These are phyloP conservation scores for Drosophila eohydei DNA, from an alignment of 2,888 invertebrate species.

Conservation along the genomic window DNA sequence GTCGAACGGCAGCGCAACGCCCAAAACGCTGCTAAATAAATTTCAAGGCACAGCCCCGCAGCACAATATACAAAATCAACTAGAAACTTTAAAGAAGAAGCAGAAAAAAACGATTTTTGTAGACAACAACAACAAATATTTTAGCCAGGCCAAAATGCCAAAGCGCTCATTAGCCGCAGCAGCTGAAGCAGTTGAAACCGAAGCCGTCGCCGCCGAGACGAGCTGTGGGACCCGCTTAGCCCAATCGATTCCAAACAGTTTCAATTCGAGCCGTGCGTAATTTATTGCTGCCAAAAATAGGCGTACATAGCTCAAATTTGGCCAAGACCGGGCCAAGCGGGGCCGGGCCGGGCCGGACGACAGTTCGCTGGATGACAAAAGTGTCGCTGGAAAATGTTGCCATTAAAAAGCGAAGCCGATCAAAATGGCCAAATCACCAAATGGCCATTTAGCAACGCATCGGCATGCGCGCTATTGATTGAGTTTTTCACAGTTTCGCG, in stretches of 20 bases:
- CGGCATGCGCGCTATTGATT: constrained; percentile 73
- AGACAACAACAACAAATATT: constrained; percentile 48
- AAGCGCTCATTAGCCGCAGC: constrained; percentile 70
- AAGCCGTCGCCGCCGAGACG: constrained; percentile 5
- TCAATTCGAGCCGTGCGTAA: constrained; percentile 65
- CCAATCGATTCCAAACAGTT: constrained; percentile 34
- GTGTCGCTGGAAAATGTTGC: constrained; percentile 66
- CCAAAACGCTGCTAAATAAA: constrained; percentile 76
- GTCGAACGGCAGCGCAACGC: constrained; percentile 62
- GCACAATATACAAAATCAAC: constrained; percentile 13
- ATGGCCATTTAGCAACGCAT: constrained; percentile 75
- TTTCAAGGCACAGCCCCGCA: constrained; percentile 39
- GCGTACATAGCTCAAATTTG: constrained; percentile 43
- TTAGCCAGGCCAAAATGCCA: constrained; percentile 73
- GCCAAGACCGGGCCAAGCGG: constrained; percentile 34
- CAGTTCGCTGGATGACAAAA: constrained; percentile 42
- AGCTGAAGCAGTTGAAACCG: neutral
- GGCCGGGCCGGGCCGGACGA: constrained; percentile 17
- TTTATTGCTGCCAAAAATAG: constrained; percentile 73
- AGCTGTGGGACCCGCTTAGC: constrained; percentile 51
- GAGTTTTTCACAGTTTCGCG: constrained; percentile 68
- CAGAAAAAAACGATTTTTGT: constrained; percentile 50
- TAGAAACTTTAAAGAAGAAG: constrained; percentile 3
- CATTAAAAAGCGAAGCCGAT: constrained; percentile 34
- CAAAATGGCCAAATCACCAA: constrained; percentile 45